Evolutionary conservation across 2,888 invertebrate genomes (phyloP), one percentile per base, ranked within the genome.

Genomic region (Melanophora roralis): DNA sequence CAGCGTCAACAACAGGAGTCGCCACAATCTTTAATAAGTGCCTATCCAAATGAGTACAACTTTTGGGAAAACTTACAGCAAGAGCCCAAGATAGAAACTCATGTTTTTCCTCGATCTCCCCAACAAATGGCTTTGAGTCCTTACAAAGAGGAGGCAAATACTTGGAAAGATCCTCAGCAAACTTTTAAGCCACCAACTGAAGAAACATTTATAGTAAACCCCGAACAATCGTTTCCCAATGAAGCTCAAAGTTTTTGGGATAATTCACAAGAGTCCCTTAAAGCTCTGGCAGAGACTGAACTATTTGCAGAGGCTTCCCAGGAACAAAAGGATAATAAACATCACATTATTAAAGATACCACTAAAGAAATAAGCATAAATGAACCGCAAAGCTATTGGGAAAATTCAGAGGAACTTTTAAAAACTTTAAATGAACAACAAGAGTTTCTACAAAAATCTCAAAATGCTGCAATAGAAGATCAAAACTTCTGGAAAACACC

Each of bases 1-100:
- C 34, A 53, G 7, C 68, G 60, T 14, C 43, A 38, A 16, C 57
- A 68, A 64, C 11, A 43, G 0, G 38, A 36, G 38, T 36, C 9
- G 1, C 38, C 9, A 11, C 21, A 59, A 14, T n/a, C 51, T 5
- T 34, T 69, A 65, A 47, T 5, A 3, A 60, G 74, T 47, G 45
- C 60, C 2, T 49, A 62, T 40, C 62, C 51, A 40, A 53, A 71
- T 23, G 67, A 79, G 6, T 53, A 14, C n/a, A 47, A 65, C 60
- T 60, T 75, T 27, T 65, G 43, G 57, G 32, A 14, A 7, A 59
- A 62, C 7, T 16, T 53, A 12, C 21, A 36, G 6, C 59, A 51
- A 16, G 49, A 11, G 6, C 27, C 38, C 0, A 11, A 7, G 2
- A 32, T 51, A 7, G 12, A 19, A 27, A 34, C 23, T 19, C 40